Conservation (phyloP, 1,140 invertebrate species). For the Andricus grossulariae region DNA sequence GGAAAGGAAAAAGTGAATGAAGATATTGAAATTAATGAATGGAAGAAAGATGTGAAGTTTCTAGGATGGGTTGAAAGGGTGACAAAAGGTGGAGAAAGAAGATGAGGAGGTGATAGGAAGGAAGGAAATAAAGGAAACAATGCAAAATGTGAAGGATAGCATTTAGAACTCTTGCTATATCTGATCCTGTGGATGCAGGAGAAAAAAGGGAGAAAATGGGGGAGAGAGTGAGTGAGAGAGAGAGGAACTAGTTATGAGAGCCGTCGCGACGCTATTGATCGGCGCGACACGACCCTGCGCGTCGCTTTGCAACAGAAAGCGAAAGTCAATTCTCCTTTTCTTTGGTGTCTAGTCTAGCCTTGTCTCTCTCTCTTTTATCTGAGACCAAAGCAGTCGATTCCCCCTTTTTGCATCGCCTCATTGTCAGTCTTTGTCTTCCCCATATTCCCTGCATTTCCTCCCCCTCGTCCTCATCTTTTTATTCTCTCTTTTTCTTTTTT, state of each 20-base stretch:
- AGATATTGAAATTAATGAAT: too few species aligned
- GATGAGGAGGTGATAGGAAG: too few species aligned
- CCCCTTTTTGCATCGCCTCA: conserved; percentile 8
- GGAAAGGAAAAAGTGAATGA: too few species aligned
- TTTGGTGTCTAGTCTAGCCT: conserved; percentile 56
- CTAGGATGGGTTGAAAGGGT: too few species aligned
- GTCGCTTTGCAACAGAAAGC: conserved; percentile 63
- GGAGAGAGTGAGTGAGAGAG: conserved; percentile 38
- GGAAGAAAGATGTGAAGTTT: too few species aligned
- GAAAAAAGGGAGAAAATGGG: conserved; percentile 33
- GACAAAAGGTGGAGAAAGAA: too few species aligned
- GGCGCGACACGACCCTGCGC: conserved; percentile 62
- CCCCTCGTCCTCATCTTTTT: conserved; percentile 37
- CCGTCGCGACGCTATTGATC: conserved; percentile 69
- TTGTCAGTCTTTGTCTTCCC: conserved; percentile 31
- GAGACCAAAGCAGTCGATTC: conserved; percentile 34
- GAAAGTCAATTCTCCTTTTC: conserved; percentile 67
- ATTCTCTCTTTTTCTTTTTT: conserved; percentile 35
- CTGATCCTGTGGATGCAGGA: not conserved
- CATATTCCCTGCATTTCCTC: conserved; percentile 45
- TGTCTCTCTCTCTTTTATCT: conserved; percentile 37
- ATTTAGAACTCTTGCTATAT: too few species aligned
- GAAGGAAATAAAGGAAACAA: too few species aligned
- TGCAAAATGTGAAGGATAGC: too few species aligned
- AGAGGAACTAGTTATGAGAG: conserved; percentile 39